Base-by-base conservation (phyloP, 2,113 vertebrate species). In the Phalacrocorax pelagicus region DNA sequence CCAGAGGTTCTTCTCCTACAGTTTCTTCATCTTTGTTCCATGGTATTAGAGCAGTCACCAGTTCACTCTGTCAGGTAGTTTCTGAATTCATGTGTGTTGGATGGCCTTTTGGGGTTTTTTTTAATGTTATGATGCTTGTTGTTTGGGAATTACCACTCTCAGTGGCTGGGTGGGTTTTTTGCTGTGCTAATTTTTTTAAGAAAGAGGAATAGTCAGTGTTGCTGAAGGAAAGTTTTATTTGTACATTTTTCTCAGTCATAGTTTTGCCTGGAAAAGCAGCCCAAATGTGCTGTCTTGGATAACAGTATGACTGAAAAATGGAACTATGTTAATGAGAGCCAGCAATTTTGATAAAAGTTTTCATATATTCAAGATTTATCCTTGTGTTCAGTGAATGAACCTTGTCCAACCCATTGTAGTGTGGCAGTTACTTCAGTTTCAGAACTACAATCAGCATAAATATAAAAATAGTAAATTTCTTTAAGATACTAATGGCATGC, bases 401-500 rank as follows among this genome's bases (percentile, higher is more conserved):
- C 5, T 70, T 59, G 29, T 73, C 66, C 88, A 87, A 34, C 29
- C 51, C 38, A 16, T 69, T 55, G 63, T 30, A 27, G 63, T 10
- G 17, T 49, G 66, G 75, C n/a, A 36, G 24, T 81, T 66, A 32
- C 49, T 86, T 81, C 18, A 20, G 27, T 90, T 95, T 95, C 84
- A 74, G 52, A 96, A 67, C 90, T 86, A 38, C 90, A 90, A 10
- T 62, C 74, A 90, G 55, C 69, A 36, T 57, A 82, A 86, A 81
- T 85, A 63, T 44, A 79, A 92, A 91, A 84, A 77, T 51, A 80
- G 62, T 5, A 12, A 69, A 40, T 90, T 94, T 92, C 77, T 95
- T 93, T 69, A 72, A 75, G 88, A 49, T 95, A 52, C 79, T 97
- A 90, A 97, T 97, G 96, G 89, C 88, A 92, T 75, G 49, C 95